phyloP scores from a whole-genome alignment of 23 tunicate species.

The Ciona savignyi region DNA sequence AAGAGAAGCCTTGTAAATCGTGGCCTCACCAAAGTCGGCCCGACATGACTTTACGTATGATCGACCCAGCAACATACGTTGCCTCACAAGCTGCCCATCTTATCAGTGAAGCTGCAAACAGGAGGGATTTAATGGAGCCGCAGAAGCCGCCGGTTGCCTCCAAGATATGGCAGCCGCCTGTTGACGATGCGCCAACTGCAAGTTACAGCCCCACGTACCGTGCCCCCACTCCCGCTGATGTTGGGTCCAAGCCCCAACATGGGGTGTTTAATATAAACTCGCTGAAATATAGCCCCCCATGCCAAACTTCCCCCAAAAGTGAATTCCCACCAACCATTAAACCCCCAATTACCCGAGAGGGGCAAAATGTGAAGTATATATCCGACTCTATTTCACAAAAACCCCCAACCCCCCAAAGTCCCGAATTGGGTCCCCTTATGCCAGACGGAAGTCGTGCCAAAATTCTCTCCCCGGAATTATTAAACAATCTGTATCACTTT shows the following conservation, averaged over 20 bases:
- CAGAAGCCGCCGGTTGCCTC: not conserved
- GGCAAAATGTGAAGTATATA: conserved; percentile 37
- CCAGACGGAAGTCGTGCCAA: conserved; percentile 61
- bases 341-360: conserved; percentile 2
- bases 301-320: not conserved
- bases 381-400: conserved; percentile 8
- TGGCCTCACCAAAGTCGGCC: conserved; percentile 1
- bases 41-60: conserved; percentile 29
- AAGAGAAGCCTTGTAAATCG: not conserved
- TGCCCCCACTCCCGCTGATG: conserved; percentile 1
- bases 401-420: conserved; percentile 4
- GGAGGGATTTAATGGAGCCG: not conserved
- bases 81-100: conserved; percentile 33
- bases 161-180: conserved; percentile 5
- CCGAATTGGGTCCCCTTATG: conserved; percentile 46
- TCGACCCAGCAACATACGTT: conserved; percentile 48
- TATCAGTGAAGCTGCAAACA: conserved; percentile 11
- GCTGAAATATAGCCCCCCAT: conserved; percentile 36
- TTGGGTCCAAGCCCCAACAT: not conserved
- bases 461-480: conserved; percentile 13
- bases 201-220: conserved; percentile 9
- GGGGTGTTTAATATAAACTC: conserved; percentile 34
- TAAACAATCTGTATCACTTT: conserved; percentile 31
- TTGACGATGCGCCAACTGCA: conserved; percentile 1
- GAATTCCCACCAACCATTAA: conserved; percentile 1